These are phyloP conservation scores for Chionoecetes opilio DNA, from an alignment of 1,140 invertebrate species.

Conservation along the genomic window DNA sequence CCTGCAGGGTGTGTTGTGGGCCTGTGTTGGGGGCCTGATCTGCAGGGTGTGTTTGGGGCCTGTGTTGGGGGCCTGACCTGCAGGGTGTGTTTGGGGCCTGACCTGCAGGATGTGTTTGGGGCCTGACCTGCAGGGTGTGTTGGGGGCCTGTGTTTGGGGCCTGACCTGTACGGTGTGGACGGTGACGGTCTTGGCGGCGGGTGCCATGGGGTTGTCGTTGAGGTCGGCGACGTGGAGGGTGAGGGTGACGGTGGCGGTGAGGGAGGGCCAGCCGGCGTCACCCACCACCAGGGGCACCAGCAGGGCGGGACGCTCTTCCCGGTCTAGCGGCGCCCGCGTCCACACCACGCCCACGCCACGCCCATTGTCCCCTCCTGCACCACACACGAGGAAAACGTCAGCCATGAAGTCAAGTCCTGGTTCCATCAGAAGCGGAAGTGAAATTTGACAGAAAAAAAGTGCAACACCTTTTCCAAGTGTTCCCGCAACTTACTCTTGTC, in stretches of 20 bases:
- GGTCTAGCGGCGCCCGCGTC: constrained; percentile 44
- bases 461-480: not conserved
- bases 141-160: too few relatives aligned
- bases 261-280: constrained; percentile 56
- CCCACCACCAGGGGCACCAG: constrained; percentile 53
- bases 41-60: not conserved
- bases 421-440: too few relatives aligned
- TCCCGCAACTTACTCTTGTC: constrained; percentile 40
- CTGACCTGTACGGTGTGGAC: constrained; percentile 48
- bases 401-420: not conserved
- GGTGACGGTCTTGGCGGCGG: constrained; percentile 52
- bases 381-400: not conserved
- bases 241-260: constrained; percentile 65
- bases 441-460: too few relatives aligned
- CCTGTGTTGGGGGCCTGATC: not conserved
- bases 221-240: constrained; percentile 55
- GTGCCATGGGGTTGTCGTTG: constrained; percentile 59
- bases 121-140: not conserved
- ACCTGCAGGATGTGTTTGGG: not conserved
- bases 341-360: constrained; percentile 62
- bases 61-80: not conserved
- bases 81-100: not conserved
- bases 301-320: constrained; percentile 49
- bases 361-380: constrained; percentile 57
- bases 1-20: not conserved